Conservation (phyloP, 1,140 invertebrate genomes). For the Brachionus plicatilis region DNA sequence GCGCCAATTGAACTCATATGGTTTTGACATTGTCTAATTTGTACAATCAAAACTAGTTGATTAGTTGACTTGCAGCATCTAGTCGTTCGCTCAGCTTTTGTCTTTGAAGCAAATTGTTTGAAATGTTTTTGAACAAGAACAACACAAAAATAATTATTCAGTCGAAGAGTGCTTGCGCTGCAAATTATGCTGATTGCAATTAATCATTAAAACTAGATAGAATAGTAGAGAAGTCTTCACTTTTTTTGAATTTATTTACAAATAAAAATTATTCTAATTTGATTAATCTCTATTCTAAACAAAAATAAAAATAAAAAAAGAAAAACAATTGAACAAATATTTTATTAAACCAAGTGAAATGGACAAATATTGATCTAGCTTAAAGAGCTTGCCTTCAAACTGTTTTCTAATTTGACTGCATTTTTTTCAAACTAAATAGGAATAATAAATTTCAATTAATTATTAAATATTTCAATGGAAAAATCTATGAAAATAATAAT, state of each 20-base stretch:
- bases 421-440: not conserved
- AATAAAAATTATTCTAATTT: not conserved
- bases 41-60: not conserved
- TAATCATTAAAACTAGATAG: slow-evolving; percentile 27
- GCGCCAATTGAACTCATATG: slow-evolving; percentile 96
- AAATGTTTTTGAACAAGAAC: not conserved
- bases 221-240: not conserved
- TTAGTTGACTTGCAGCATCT: not conserved
- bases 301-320: not conserved
- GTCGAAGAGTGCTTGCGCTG: not conserved
- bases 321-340: not conserved
- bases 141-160: slow-evolving; percentile 10
- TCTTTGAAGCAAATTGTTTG: not conserved
- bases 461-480: not conserved
- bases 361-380: not conserved
- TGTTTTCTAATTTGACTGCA: slow-evolving; percentile 5
- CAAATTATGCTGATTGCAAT: slow-evolving; percentile 28
- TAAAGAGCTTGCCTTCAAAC: not conserved
- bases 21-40: slow-evolving; percentile 72
- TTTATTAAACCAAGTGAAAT: not conserved
- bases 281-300: not conserved
- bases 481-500: slow-evolving; percentile 1
- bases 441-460: slow-evolving; percentile 1
- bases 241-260: not conserved
- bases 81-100: not conserved